phyloP scores from a whole-genome alignment of 1,140 invertebrate genomes.

The Drosophila sp. region DNA sequence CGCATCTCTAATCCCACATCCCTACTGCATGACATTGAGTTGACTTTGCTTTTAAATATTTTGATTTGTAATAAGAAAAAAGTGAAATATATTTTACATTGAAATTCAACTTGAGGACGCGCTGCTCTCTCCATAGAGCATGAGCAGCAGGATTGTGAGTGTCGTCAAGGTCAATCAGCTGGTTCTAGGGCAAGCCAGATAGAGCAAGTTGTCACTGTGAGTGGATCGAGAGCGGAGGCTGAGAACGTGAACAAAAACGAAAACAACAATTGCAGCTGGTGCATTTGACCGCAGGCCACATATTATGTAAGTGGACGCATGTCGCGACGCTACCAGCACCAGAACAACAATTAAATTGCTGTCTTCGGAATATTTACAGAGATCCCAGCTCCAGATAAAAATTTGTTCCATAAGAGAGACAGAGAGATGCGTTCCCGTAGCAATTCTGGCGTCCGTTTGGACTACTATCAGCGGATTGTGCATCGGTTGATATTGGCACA shows the following conservation, averaged over 20 bases:
- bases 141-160: conserved; percentile 6
- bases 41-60: conserved; percentile 52
- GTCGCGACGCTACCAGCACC: not conserved
- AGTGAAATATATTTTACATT: conserved; percentile 4
- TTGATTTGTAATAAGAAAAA: conserved; percentile 29
- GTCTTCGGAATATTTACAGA: not conserved
- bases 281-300: not conserved
- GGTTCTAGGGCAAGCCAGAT: not conserved
- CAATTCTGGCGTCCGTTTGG: conserved; percentile 96
- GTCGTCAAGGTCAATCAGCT: conserved; percentile 4
- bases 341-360: not conserved
- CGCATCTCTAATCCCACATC: conserved; percentile 26
- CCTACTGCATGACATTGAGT: conserved; percentile 52
- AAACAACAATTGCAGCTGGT: conserved; percentile 4
- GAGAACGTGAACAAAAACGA: conserved; percentile 6
- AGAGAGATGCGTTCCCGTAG: conserved; percentile 92
- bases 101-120: not conserved
- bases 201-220: not conserved
- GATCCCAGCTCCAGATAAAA: not conserved
- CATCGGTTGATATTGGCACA: conserved; percentile 95
- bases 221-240: not conserved
- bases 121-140: conserved; percentile 3
- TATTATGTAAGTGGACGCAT: conserved; percentile 2
- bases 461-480: conserved; percentile 96
- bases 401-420: too few relatives aligned